phyloP scores from a whole-genome alignment of 2,888 invertebrate species.

The Athalia rosae region DNA sequence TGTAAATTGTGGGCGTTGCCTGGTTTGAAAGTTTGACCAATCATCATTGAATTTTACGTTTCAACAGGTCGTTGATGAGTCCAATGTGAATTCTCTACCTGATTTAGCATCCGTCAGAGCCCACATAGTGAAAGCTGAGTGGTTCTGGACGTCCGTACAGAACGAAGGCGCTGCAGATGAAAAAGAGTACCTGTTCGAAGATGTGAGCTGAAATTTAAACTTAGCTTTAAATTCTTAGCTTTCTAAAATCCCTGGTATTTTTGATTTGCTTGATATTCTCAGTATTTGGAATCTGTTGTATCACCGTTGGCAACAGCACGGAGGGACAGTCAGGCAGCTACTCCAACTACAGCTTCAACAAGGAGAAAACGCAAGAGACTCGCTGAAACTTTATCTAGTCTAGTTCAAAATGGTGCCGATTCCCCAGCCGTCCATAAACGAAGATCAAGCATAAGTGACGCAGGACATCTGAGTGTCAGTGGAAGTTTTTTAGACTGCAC shows the following conservation, averaged over 20 bases:
- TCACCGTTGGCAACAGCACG: slow-evolving; percentile 74
- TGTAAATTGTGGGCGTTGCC: not conserved
- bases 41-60: slow-evolving; percentile 33
- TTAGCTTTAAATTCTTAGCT: too few species aligned
- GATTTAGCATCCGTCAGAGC: slow-evolving; percentile 82
- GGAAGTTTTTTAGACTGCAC: slow-evolving; percentile 94
- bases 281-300: slow-evolving; percentile 75
- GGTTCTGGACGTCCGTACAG: slow-evolving; percentile 99
- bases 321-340: slow-evolving; percentile 76
- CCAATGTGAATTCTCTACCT: slow-evolving; percentile 81
- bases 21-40: too few species aligned
- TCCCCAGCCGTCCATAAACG: slow-evolving; percentile 83
- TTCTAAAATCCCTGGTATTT: too few species aligned
- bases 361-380: slow-evolving; percentile 90
- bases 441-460: slow-evolving; percentile 90
- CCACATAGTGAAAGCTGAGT: slow-evolving; percentile 91
- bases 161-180: slow-evolving; percentile 96
- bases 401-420: slow-evolving; percentile 75
- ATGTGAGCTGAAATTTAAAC: too few species aligned
- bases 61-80: slow-evolving; percentile 89
- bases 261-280: not conserved
- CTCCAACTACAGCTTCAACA: slow-evolving; percentile 75
- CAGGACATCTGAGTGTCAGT: slow-evolving; percentile 88
- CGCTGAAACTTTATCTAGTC: slow-evolving; percentile 78
- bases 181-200: slow-evolving; percentile 90